Percentiles rank a stretch among this genome's conserved stretches.
Conservation (phyloP, 2,113 vertebrate species). For the Corythaixoides concolor region DNA sequence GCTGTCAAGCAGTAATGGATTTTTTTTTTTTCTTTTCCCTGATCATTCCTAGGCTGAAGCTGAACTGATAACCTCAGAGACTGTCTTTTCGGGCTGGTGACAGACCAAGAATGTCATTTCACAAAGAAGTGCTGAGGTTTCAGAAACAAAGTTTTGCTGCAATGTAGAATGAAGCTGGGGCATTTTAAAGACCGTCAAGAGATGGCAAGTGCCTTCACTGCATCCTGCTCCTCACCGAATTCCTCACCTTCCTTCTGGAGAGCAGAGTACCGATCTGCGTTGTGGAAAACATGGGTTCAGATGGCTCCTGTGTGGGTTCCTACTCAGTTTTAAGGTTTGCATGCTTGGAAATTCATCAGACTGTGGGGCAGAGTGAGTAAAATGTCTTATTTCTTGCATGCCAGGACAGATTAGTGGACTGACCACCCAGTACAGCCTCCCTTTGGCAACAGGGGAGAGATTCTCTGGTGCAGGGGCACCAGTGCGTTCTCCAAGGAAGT, state of each 20-base stretch:
- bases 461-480: background rate
- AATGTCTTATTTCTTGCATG: background rate
- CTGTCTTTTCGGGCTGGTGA: slow-evolving; percentile 11
- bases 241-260: background rate
- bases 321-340: background rate
- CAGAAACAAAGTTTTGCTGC: slow-evolving; percentile 33
- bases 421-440: background rate
- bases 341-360: background rate
- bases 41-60: slow-evolving; percentile 4
- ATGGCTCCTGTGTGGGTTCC: background rate
- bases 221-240: background rate
- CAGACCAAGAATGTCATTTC: slow-evolving; percentile 47
- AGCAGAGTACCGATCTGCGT: background rate
- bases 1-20: background rate
- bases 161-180: background rate
- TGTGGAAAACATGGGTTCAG: background rate
- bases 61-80: slow-evolving; percentile 50
- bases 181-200: background rate
- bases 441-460: background rate
- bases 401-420: background rate
- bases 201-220: background rate
- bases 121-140: slow-evolving; percentile 53
- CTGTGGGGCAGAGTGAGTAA: background rate
- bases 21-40: background rate
- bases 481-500: background rate